Evolutionary conservation across 2,113 vertebrate genomes (phyloP).

Genomic region (Malurus cyaneus): DNA sequence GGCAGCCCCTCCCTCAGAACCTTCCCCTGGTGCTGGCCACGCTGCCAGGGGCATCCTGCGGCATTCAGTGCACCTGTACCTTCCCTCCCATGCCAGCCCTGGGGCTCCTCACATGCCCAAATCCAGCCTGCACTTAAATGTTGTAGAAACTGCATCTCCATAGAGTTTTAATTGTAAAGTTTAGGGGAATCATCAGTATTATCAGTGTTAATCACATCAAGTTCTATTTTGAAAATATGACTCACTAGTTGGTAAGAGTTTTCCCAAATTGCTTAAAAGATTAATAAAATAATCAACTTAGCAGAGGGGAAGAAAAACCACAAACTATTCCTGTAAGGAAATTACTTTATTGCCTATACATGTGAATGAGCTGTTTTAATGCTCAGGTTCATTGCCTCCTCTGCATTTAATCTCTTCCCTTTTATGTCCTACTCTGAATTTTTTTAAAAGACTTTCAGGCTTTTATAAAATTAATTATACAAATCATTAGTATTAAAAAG

Average conservation of each 20-base stretch:
- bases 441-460: slow-evolving; percentile 71
- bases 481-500: slow-evolving; percentile 85
- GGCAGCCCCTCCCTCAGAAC: accelerated
- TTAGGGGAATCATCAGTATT: not conserved
- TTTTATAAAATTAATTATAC: slow-evolving; percentile 82
- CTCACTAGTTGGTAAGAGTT: not conserved
- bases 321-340: slow-evolving; percentile 51
- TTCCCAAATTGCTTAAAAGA: slow-evolving; percentile 47
- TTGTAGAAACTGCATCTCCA: not conserved
- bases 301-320: not conserved
- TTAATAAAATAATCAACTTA: slow-evolving; percentile 54
- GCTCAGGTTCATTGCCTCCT: slow-evolving; percentile 47
- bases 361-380: slow-evolving; percentile 52
- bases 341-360: slow-evolving; percentile 21
- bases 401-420: slow-evolving; percentile 68
- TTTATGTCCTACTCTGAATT: slow-evolving; percentile 68
- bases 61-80: accelerated
- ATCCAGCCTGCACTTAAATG: not conserved
- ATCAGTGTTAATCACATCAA: not conserved
- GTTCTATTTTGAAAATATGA: not conserved
- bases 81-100: not conserved
- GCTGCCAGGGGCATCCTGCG: accelerated
- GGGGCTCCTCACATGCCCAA: accelerated
- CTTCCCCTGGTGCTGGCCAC: accelerated
- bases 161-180: not conserved